Conservation (phyloP, 2,797 vertebrate genomes). For the Lepidocolaptes lacrymiger region DNA sequence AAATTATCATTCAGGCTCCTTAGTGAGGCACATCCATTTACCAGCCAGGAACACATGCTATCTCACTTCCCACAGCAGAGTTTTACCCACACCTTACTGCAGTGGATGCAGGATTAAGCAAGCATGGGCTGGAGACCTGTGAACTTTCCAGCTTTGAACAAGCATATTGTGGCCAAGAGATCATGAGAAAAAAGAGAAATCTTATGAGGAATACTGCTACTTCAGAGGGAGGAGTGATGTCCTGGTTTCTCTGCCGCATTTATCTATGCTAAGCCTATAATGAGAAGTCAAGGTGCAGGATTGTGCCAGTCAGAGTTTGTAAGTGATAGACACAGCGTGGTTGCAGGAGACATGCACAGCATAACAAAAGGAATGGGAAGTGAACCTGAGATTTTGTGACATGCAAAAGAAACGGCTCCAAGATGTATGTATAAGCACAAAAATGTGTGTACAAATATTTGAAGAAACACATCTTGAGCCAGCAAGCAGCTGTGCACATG, state of each 20-base stretch:
- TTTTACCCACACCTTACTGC: background rate
- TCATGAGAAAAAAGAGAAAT: background rate
- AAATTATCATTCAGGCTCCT: background rate
- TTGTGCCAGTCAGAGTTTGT: background rate
- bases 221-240: background rate
- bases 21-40: background rate
- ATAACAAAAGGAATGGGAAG: background rate
- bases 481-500: background rate
- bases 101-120: background rate
- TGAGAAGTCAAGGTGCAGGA: background rate
- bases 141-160: background rate
- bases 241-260: background rate
- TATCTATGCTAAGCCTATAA: background rate
- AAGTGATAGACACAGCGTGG: background rate
- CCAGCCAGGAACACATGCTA: background rate
- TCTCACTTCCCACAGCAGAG: background rate
- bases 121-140: background rate
- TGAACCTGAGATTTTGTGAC: background rate
- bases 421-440: background rate
- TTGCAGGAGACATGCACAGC: background rate
- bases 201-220: rapidly evolving
- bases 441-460: background rate
- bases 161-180: background rate
- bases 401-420: background rate
- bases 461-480: background rate